These are phyloP conservation scores for Erebia aethiops DNA, from an alignment of 2,888 invertebrate species.

Conservation along the genomic window DNA sequence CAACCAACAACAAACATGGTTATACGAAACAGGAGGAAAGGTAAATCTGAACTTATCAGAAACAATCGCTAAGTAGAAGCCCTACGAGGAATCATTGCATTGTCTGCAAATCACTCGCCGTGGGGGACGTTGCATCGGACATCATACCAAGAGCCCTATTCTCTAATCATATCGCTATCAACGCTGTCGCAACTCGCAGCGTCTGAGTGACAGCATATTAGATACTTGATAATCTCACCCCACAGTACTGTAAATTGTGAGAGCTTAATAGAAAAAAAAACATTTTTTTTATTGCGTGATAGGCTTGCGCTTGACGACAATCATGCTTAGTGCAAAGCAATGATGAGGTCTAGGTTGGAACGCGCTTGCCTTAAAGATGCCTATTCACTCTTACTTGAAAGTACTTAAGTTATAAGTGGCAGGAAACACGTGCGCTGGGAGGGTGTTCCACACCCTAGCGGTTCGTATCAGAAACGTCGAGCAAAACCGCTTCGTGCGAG, in stretches of 20 bases:
- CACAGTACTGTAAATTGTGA: background rate
- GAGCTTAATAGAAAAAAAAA: background rate
- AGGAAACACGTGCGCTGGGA: no score
- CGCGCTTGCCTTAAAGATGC: no score
- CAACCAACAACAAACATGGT: background rate
- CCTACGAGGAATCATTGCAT: slow-evolving; percentile 22
- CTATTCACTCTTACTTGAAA: no score
- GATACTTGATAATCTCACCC: background rate
- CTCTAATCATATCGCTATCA: background rate
- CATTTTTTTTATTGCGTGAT: no score
- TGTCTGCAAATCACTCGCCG: slow-evolving; percentile 32
- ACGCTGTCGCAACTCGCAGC: background rate
- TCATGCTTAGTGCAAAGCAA: no score
- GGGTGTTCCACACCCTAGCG: no score
- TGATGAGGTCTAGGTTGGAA: no score
- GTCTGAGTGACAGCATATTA: background rate
- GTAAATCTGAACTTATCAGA: slow-evolving; percentile 25
- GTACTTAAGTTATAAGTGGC: no score
- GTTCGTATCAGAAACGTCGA: no score
- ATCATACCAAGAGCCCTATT: slow-evolving; percentile 28
- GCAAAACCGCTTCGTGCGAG: no score
- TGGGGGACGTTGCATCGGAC: slow-evolving; percentile 30
- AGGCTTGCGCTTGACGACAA: no score
- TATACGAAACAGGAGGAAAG: slow-evolving; percentile 1
- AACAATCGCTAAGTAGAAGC: slow-evolving; percentile 25